Conservation (phyloP, 2,113 vertebrate genomes). For the Corydoras sp. region DNA sequence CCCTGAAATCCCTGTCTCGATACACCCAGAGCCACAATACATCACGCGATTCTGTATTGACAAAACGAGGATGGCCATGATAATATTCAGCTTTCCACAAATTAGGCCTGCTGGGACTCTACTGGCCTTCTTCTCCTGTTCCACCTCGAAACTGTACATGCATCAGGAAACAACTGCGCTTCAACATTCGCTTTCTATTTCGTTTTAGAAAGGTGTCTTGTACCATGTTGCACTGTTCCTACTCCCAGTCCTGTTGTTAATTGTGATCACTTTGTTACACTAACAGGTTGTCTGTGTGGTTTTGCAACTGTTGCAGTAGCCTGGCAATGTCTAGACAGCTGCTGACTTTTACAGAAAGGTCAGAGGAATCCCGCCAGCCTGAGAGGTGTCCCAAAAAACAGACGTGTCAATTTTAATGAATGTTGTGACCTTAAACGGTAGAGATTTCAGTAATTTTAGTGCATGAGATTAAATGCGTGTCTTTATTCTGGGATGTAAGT, state of each 20-base stretch:
- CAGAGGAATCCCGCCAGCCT: constrained; percentile 51
- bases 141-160: constrained; percentile 4
- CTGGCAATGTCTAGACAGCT: constrained; percentile 47
- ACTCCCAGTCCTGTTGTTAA: constrained; percentile 34
- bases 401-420: constrained; percentile 66
- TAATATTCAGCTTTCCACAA: constrained; percentile 37
- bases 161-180: neutral
- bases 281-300: constrained; percentile 5
- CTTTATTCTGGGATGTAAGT: constrained; percentile 8
- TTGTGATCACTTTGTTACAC: constrained; percentile 54
- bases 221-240: neutral
- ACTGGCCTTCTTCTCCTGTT: neutral
- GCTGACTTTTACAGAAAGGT: constrained; percentile 61
- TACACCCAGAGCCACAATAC: constrained; percentile 16
- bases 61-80: constrained; percentile 31
- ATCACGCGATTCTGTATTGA: constrained; percentile 36
- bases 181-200: neutral
- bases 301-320: constrained; percentile 46
- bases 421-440: constrained; percentile 67
- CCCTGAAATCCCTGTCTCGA: constrained; percentile 38
- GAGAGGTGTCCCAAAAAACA: constrained; percentile 48
- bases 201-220: neutral
- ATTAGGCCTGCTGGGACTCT: constrained; percentile 26
- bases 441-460: constrained; percentile 54
- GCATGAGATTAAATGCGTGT: constrained; percentile 50